Evolutionary conservation across 2,888 invertebrate genomes (phyloP).

Genomic region (Rhagonycha lutea): DNA sequence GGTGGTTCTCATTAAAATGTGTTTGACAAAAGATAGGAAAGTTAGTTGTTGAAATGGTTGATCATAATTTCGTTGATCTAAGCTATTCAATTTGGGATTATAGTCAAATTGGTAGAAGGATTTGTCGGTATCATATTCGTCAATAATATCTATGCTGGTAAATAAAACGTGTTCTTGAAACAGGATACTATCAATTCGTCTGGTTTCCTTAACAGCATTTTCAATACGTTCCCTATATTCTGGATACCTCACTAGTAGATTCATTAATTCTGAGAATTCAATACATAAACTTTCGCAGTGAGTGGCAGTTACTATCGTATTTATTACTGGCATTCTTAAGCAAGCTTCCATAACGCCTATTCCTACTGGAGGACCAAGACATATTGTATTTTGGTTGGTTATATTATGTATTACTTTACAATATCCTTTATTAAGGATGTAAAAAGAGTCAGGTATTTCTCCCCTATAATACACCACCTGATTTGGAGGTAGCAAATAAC

Average conservation of each 20-base stretch:
- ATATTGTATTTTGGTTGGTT: not conserved
- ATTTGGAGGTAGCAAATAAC: slow-evolving; percentile 15
- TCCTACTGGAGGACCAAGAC: not conserved
- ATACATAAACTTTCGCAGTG: slow-evolving; percentile 19
- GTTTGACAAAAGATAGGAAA: slow-evolving; percentile 18
- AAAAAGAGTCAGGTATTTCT: slow-evolving; percentile 13
- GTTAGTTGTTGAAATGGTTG: slow-evolving; percentile 30
- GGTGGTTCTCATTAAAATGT: slow-evolving; percentile 26
- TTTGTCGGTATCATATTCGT: not conserved
- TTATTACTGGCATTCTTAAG: slow-evolving; percentile 1
- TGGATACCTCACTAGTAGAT: not conserved
- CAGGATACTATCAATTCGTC: not conserved
- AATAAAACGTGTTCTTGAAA: not conserved
- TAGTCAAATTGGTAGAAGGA: slow-evolving; percentile 24
- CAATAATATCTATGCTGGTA: not conserved
- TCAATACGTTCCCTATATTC: not conserved
- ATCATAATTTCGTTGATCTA: slow-evolving; percentile 35
- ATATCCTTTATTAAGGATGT: slow-evolving; percentile 11
- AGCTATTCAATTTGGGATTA: slow-evolving; percentile 18
- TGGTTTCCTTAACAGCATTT: not conserved
- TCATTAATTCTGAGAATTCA: not conserved
- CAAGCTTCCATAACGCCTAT: slow-evolving; percentile 9
- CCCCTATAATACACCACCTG: slow-evolving; percentile 27
- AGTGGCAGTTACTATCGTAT: slow-evolving; percentile 19
- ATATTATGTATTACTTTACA: not conserved